These are phyloP conservation scores for Balanococcus diminutus DNA, from an alignment of 2,888 invertebrate genomes.

Conservation along the genomic window DNA sequence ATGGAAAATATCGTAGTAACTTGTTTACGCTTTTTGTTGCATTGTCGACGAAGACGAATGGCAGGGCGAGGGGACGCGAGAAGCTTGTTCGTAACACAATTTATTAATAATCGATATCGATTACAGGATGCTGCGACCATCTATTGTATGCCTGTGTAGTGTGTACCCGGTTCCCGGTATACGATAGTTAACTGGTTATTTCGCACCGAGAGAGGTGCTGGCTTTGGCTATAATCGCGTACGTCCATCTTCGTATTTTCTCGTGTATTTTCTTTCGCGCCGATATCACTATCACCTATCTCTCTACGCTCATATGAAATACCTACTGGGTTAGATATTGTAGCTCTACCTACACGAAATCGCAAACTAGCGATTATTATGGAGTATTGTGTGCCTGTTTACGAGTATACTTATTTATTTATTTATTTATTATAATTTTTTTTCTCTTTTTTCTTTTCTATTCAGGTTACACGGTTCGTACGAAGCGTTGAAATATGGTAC, in stretches of 20 bases:
- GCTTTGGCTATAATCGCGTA: background rate
- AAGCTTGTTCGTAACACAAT: background rate
- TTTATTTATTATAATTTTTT: background rate
- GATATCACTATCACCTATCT: background rate
- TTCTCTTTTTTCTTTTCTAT: background rate
- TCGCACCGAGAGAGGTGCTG: background rate
- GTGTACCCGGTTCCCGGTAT: no score
- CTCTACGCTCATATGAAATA: no score
- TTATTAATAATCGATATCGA: conserved; percentile 30
- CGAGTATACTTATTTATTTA: no score
- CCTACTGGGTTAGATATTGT: no score
- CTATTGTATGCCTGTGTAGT: background rate
- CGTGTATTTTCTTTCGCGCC: no score
- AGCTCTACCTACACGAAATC: no score
- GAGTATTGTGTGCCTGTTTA: background rate
- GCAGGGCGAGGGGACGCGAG: background rate
- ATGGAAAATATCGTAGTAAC: background rate
- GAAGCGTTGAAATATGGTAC: conserved; percentile 93
- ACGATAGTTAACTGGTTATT: background rate
- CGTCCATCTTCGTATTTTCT: background rate
- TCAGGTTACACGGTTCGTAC: conserved; percentile 87
- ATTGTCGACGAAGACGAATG: background rate
- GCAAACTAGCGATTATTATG: background rate
- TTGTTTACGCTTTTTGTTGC: background rate
- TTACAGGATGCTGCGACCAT: background rate